Evolutionary conservation across 1,140 invertebrate genomes (phyloP), one percentile per base, ranked within the genome.

Genomic region (Vanessa atalanta): DNA sequence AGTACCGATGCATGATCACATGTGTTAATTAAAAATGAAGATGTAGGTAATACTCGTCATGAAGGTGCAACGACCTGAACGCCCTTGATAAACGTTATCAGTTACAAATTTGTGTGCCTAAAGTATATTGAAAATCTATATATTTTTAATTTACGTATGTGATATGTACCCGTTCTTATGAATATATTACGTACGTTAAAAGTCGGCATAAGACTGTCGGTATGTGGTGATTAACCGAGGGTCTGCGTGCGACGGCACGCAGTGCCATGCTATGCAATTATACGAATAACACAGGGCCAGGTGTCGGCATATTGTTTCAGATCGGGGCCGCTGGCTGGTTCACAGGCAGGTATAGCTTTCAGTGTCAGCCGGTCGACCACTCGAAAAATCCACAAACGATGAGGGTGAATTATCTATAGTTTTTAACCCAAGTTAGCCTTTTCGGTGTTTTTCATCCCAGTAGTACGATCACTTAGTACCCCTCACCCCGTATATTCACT

Each of bases 321-420:
- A 96, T 97, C 94, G 95, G 95, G 93, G 94, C 95, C 93, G 95
- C 95, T 84, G 97, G 96, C 93, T 97, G 97, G 96, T 95, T 97
- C 94, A 95, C 98, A 94, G 96, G 96, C 88, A 95, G 96, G 90
- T 99, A 99, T 95, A 98, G 95, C 94, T 96, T 97, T 94, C 95
- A 95, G 91, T 99, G 98, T 95, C 97, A 99, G 94, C 97, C 97
- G 79, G 97, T 99, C 92, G 97, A 98, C 94, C 98, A 98, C 95
- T 96, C 96, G 84, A 95, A 97, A 93, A 95, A 96, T 94, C 96
- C 97, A 89, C 95, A 96, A 95, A 97, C 97, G 91, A 94, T 98
- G 93, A 96, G 97, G 95, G 98, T 99, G 89, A 70, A 70, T 70
- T 70, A 48, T 61, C 57, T 47, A 69, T 61, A 61, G 37, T 69